These are phyloP conservation scores for Hippocampus comes DNA, from an alignment of 2,113 vertebrate species.

Conservation along the genomic window DNA sequence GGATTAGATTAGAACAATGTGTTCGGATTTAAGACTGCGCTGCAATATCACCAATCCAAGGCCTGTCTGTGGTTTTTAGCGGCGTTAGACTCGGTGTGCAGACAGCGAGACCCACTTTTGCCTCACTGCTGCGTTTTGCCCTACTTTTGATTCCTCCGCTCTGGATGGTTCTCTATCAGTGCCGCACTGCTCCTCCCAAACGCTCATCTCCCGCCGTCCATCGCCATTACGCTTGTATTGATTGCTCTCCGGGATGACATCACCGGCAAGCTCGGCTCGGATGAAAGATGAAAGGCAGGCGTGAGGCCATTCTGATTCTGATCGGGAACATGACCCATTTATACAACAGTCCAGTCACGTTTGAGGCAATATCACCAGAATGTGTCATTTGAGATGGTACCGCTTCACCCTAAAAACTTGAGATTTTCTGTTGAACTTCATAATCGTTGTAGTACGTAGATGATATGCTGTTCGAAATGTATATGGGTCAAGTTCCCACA, in stretches of 20 bases:
- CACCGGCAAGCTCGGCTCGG: slow-evolving; percentile 17
- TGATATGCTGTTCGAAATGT: background rate
- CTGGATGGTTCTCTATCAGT: slow-evolving; percentile 30
- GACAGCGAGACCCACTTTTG: slow-evolving; percentile 13
- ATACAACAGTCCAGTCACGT: slow-evolving; percentile 42
- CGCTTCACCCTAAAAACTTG: slow-evolving; percentile 19
- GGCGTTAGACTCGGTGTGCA: slow-evolving; percentile 9
- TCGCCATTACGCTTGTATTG: slow-evolving; percentile 42
- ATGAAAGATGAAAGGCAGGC: slow-evolving; percentile 26
- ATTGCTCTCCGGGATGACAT: slow-evolving; percentile 40
- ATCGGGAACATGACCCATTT: slow-evolving; percentile 59
- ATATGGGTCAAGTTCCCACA: no score
- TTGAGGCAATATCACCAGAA: slow-evolving; percentile 26
- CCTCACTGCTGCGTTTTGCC: slow-evolving; percentile 38
- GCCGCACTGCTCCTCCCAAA: slow-evolving; percentile 34
- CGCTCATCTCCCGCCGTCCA: slow-evolving; percentile 22
- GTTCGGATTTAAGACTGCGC: background rate
- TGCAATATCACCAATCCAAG: slow-evolving; percentile 2
- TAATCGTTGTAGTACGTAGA: background rate
- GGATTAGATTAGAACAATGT: slow-evolving; percentile 8
- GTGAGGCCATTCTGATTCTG: slow-evolving; percentile 25
- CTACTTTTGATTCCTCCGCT: slow-evolving; percentile 26
- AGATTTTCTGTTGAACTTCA: background rate
- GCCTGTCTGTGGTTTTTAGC: background rate
- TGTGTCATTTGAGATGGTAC: background rate